Evolutionary conservation across 2,888 invertebrate genomes (phyloP).

Genomic region (Rutpela maculata): DNA sequence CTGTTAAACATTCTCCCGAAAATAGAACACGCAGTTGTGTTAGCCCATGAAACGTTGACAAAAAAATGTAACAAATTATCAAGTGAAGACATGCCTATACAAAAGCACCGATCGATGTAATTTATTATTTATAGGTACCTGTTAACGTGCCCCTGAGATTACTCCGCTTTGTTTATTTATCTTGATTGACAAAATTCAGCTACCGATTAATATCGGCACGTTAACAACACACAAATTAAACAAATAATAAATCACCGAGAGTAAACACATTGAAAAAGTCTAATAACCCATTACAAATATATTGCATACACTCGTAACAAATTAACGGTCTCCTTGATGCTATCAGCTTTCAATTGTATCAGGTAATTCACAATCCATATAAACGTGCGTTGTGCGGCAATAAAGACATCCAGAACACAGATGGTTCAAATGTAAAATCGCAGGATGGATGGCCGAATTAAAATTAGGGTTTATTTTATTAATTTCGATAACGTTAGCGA

Average conservation of each 20-base stretch:
- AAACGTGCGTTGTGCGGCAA: neutral
- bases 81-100: no score
- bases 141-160: no score
- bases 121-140: no score
- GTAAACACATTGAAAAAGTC: neutral
- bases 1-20: no score
- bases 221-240: neutral
- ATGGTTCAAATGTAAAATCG: no score
- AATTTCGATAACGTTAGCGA: no score
- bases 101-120: no score
- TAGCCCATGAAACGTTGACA: no score
- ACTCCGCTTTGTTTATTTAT: neutral
- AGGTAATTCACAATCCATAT: neutral
- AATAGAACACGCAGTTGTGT: no score
- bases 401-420: neutral
- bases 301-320: neutral
- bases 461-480: no score
- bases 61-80: no score
- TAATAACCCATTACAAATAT: neutral
- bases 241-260: neutral
- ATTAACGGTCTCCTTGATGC: neutral
- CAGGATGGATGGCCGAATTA: no score
- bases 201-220: neutral
- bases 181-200: neutral
- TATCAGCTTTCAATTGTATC: neutral